These are phyloP conservation scores for Trialeurodes vaporariorum DNA, from an alignment of 1,140 invertebrate species.

Conservation along the genomic window DNA sequence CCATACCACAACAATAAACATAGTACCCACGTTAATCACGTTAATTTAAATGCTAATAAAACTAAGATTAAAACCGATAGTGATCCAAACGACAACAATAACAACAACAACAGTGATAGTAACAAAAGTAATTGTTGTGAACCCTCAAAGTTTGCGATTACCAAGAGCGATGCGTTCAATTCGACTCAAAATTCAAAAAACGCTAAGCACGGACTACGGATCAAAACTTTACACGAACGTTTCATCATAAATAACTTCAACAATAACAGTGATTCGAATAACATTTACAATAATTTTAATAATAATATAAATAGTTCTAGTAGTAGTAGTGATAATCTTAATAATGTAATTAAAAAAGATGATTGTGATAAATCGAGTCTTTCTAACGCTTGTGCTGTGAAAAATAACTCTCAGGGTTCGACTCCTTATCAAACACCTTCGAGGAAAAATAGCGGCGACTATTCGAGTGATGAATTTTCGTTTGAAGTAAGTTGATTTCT, in stretches of 20 bases:
- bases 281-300: background rate
- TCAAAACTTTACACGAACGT: background rate
- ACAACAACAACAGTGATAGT: background rate
- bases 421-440: background rate
- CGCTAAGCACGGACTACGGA: background rate
- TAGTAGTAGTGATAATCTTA: background rate
- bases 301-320: background rate
- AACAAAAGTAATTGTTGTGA: background rate
- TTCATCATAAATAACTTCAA: background rate
- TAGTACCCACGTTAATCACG: background rate
- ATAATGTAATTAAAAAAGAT: background rate
- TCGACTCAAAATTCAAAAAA: background rate
- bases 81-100: background rate
- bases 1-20: background rate
- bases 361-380: background rate
- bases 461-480: conserved; percentile 4
- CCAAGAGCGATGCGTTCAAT: background rate
- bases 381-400: background rate
- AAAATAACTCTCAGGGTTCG: background rate
- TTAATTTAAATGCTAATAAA: background rate
- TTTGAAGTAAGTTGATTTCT: conserved; percentile 8
- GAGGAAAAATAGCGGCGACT: conserved; percentile 4
- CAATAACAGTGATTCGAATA: background rate
- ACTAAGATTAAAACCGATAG: background rate
- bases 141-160: background rate